Evolutionary conservation across 1,140 invertebrate species (phyloP).

Genomic region (Ceratosolen solmsi): DNA sequence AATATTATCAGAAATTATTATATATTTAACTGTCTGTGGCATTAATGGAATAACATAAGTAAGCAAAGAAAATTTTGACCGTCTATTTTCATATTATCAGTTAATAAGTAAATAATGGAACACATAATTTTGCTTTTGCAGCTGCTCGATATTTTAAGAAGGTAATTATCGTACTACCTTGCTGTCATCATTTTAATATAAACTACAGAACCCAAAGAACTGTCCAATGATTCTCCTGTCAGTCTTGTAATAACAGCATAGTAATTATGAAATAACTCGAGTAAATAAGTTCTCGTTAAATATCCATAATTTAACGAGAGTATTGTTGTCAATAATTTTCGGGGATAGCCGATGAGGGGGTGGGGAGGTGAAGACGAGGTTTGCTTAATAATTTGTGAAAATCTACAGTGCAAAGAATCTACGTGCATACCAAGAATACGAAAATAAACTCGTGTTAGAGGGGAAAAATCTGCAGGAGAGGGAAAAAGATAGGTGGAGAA

Average conservation of each 20-base stretch:
- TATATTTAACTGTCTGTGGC: no score
- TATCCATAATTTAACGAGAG: not conserved
- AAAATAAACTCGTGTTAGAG: conserved; percentile 5
- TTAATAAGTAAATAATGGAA: no score
- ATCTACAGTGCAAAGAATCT: not conserved
- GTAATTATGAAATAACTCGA: not conserved
- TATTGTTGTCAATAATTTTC: no score
- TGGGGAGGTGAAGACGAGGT: not conserved
- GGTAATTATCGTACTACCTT: not conserved
- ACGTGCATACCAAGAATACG: not conserved
- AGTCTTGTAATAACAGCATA: conserved; percentile 4
- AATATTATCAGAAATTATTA: no score
- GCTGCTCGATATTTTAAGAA: not conserved
- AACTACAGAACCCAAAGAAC: not conserved
- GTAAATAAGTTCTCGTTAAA: not conserved
- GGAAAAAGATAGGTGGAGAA: conserved; percentile 15
- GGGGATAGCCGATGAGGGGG: no score
- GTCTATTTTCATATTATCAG: no score
- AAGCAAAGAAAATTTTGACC: not conserved
- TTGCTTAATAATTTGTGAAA: conserved; percentile 43
- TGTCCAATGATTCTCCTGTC: no score
- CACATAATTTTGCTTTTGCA: not conserved
- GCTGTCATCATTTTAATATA: not conserved
- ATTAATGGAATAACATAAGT: not conserved
- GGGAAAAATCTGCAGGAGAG: not conserved